phyloP scores from a whole-genome alignment of 2,888 invertebrate genomes.

The Lycia hirtaria region DNA sequence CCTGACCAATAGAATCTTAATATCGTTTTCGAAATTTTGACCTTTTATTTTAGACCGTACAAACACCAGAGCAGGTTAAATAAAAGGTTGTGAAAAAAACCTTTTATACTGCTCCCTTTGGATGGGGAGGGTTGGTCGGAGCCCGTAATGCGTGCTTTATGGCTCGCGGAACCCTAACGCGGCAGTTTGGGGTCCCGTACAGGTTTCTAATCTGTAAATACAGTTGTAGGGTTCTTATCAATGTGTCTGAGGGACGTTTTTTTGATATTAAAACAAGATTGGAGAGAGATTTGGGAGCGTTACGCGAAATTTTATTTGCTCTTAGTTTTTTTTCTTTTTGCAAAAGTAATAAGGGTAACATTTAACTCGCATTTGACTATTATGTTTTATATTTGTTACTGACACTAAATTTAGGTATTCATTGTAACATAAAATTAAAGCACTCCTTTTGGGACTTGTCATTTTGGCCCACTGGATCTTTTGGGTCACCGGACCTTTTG shows the following conservation, averaged over 20 bases:
- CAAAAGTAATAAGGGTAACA: too few relatives aligned
- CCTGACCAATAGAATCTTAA: too few relatives aligned
- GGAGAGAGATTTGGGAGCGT: slow-evolving; percentile 10
- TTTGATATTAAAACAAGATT: slow-evolving; percentile 18
- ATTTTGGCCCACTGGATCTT: too few relatives aligned
- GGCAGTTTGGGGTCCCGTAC: slow-evolving; percentile 65
- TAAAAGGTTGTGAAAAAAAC: slow-evolving; percentile 20
- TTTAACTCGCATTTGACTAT: too few relatives aligned
- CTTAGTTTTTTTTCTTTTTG: background rate
- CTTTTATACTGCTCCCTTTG: slow-evolving; percentile 43
- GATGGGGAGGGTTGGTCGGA: slow-evolving; percentile 47
- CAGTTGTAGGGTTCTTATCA: slow-evolving; percentile 51
- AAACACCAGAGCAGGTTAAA: slow-evolving; percentile 28
- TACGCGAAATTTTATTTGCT: background rate
- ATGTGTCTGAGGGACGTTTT: slow-evolving; percentile 31
- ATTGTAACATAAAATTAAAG: too few relatives aligned
- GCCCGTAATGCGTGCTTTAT: slow-evolving; percentile 75
- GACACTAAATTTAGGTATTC: too few relatives aligned
- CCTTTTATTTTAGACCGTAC: slow-evolving; percentile 2
- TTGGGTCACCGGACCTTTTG: too few relatives aligned
- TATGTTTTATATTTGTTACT: too few relatives aligned
- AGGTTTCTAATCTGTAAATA: slow-evolving; percentile 72
- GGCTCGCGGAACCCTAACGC: slow-evolving; percentile 64
- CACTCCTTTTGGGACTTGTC: too few relatives aligned
- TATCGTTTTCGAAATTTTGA: too few relatives aligned